A percentile compares a stretch with the other conserved stretches of the same genome.
Conservation (phyloP, 2,113 vertebrate genomes). For the Mormyrus lacerda region DNA sequence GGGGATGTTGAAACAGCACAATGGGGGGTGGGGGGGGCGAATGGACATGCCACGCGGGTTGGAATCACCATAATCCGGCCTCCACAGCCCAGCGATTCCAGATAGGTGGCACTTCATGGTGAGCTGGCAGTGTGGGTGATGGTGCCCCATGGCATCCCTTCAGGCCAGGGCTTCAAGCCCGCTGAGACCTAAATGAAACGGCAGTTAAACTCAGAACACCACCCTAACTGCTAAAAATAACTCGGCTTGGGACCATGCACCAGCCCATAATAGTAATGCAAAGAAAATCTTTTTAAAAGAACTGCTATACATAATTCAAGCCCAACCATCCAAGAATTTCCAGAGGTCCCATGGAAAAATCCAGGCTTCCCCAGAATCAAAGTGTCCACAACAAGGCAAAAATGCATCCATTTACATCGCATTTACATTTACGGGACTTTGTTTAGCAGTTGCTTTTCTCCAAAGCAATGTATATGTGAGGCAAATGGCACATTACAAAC, state of each 20-base stretch:
- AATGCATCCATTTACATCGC: neutral
- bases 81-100: neutral
- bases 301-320: neutral
- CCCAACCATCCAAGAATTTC: neutral
- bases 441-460: neutral
- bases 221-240: conserved; percentile 3
- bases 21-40: too few relatives aligned
- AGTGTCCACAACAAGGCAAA: neutral
- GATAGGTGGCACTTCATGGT: neutral
- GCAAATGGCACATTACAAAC: neutral
- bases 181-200: conserved; percentile 1
- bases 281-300: neutral
- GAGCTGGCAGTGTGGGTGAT: conserved; percentile 7
- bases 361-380: neutral
- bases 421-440: neutral
- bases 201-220: neutral
- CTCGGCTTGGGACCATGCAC: neutral
- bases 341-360: neutral
- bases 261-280: neutral
- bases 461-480: neutral
- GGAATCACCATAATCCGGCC: neutral
- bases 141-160: neutral
- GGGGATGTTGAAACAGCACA: neutral
- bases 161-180: neutral
- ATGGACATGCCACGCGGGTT: neutral